A percentile compares a stretch with the other conserved stretches of the same genome.
Evolutionary conservation across 2,113 vertebrate genomes (phyloP).

Genomic region (Circaetus cinerascens): DNA sequence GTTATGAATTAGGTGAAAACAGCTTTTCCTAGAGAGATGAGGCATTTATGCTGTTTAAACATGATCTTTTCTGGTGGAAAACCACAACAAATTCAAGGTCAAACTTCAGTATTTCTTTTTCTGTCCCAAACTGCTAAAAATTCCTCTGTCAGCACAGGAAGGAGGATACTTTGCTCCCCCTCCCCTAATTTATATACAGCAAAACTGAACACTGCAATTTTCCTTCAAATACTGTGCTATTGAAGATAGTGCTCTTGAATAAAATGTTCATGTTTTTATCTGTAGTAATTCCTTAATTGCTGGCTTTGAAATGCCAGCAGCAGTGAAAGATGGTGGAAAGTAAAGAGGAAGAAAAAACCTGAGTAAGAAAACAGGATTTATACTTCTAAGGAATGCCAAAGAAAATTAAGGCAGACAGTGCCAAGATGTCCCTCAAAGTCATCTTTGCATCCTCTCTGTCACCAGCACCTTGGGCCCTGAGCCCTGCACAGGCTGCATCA

Average conservation of each 20-base stretch:
- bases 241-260: background rate
- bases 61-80: slow-evolving; percentile 12
- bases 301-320: background rate
- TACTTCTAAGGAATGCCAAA: background rate
- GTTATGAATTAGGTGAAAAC: slow-evolving; percentile 55
- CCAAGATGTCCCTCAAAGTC: background rate
- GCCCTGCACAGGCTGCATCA: background rate
- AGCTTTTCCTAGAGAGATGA: slow-evolving; percentile 33
- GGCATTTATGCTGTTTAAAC: background rate
- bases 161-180: background rate
- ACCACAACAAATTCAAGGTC: slow-evolving; percentile 35
- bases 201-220: background rate
- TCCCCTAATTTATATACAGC: background rate
- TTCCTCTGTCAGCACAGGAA: background rate
- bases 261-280: background rate
- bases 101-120: background rate
- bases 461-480: background rate
- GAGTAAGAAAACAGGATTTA: background rate
- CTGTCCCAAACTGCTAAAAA: background rate
- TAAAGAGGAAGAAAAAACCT: background rate
- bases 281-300: background rate
- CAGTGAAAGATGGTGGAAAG: background rate
- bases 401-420: background rate
- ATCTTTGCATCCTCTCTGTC: background rate
- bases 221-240: background rate